Percentiles rank a stretch among this genome's conserved stretches.
Conservation (phyloP, 1,140 invertebrate genomes). For the Diachasma alloeum region DNA sequence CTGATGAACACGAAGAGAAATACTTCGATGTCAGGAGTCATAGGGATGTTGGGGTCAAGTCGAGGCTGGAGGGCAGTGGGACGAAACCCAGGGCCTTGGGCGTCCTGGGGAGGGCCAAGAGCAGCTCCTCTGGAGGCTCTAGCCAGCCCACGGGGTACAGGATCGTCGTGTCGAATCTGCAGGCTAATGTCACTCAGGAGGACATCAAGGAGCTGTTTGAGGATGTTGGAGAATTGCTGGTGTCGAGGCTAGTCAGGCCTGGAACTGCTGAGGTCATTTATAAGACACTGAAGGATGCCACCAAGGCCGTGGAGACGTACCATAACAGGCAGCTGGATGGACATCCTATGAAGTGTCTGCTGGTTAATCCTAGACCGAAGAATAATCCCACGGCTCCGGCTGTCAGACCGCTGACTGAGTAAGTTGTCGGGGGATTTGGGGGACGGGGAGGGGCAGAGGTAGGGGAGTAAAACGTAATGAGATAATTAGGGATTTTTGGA, state of each 20-base stretch:
- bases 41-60: constrained; percentile 60
- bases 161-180: constrained; percentile 88
- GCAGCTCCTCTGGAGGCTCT: constrained; percentile 44
- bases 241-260: constrained; percentile 82
- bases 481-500: no score
- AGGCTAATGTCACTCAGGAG: constrained; percentile 83
- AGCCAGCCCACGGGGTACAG: constrained; percentile 71
- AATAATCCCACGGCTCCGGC: constrained; percentile 68
- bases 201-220: constrained; percentile 95
- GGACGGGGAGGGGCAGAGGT: neutral
- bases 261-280: constrained; percentile 92
- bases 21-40: constrained; percentile 54
- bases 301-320: constrained; percentile 89
- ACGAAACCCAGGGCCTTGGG: constrained; percentile 62
- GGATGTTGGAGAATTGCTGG: constrained; percentile 86
- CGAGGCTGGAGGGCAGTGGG: constrained; percentile 61
- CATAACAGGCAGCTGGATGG: constrained; percentile 90
- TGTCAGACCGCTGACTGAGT: constrained; percentile 58
- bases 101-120: constrained; percentile 65
- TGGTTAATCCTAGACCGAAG: constrained; percentile 76
- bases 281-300: constrained; percentile 82
- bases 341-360: constrained; percentile 81
- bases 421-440: constrained; percentile 28
- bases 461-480: neutral
- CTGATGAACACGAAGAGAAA: constrained; percentile 56